Conservation (phyloP, 2,888 invertebrate species). For the Nemurella pictetii region DNA sequence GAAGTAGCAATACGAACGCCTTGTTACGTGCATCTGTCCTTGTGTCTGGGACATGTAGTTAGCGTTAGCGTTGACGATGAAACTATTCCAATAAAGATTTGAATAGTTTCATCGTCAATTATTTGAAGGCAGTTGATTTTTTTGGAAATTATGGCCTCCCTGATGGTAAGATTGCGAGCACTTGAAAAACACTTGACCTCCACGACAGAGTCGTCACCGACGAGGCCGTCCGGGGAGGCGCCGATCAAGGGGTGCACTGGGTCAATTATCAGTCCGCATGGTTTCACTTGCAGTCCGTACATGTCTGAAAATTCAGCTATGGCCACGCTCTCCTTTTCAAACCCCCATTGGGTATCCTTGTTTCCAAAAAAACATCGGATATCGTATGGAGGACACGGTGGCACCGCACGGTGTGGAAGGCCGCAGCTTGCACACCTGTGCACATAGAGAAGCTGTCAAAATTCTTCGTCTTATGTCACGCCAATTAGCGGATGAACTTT, state of each 20-base stretch:
- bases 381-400: slow-evolving; percentile 35
- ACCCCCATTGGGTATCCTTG: slow-evolving; percentile 39
- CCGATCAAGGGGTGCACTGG: slow-evolving; percentile 29
- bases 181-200: too few species aligned
- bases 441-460: too few species aligned
- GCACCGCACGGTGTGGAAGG: slow-evolving; percentile 33
- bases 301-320: too few species aligned
- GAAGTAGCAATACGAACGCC: neutral
- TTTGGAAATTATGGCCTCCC: neutral
- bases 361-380: slow-evolving; percentile 39
- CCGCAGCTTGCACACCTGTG: slow-evolving; percentile 38
- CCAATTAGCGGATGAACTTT: slow-evolving; percentile 23
- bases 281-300: slow-evolving; percentile 38
- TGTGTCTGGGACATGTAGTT: slow-evolving; percentile 25
- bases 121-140: neutral
- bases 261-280: slow-evolving; percentile 45
- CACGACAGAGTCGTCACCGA: slow-evolving; percentile 1
- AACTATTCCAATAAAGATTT: too few species aligned
- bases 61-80: neutral
- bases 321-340: slow-evolving; percentile 39
- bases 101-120: neutral
- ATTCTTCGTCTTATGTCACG: too few species aligned
- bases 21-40: slow-evolving; percentile 28
- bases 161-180: neutral
- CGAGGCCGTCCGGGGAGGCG: slow-evolving; percentile 22